A percentile compares a stretch with the other conserved stretches of the same genome.
Evolutionary conservation across 2,888 invertebrate genomes (phyloP).

Genomic region (Brenthis hecate): DNA sequence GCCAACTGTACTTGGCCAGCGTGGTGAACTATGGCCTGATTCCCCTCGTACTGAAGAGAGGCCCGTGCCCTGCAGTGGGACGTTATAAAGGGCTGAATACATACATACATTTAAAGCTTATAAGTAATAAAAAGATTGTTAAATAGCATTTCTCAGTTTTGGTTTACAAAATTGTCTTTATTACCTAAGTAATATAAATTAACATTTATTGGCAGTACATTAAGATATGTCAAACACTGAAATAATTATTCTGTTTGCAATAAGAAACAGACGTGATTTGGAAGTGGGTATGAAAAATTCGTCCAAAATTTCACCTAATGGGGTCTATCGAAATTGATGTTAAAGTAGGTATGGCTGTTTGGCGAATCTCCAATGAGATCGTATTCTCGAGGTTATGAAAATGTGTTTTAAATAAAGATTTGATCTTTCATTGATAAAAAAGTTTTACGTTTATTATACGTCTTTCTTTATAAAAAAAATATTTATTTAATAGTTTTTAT

Average conservation of each 20-base stretch:
- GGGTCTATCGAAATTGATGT: constrained; percentile 25
- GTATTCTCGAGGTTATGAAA: constrained; percentile 26
- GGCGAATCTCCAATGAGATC: constrained; percentile 28
- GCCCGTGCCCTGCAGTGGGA: no score
- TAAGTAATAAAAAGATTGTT: no score
- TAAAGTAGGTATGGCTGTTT: constrained; percentile 28
- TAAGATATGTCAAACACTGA: background rate
- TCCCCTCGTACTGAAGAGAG: no score
- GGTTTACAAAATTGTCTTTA: no score
- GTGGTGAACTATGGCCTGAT: no score
- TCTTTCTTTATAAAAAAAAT: background rate
- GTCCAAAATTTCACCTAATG: constrained; percentile 24
- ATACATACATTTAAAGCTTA: no score
- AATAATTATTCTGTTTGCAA: constrained; percentile 28
- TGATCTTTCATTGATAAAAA: constrained; percentile 1
- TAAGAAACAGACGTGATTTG: constrained; percentile 29
- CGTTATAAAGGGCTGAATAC: no score
- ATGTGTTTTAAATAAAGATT: constrained; percentile 23
- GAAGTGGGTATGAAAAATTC: constrained; percentile 20
- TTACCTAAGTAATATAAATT: no score
- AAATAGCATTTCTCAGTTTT: no score
- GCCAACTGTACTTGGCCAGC: no score
- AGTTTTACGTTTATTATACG: background rate
- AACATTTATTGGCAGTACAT: no score
- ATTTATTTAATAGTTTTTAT: background rate